A percentile compares a stretch with the other conserved stretches of the same genome.
Evolutionary conservation across 2,888 invertebrate genomes (phyloP).

Genomic region (Agrochola litura): DNA sequence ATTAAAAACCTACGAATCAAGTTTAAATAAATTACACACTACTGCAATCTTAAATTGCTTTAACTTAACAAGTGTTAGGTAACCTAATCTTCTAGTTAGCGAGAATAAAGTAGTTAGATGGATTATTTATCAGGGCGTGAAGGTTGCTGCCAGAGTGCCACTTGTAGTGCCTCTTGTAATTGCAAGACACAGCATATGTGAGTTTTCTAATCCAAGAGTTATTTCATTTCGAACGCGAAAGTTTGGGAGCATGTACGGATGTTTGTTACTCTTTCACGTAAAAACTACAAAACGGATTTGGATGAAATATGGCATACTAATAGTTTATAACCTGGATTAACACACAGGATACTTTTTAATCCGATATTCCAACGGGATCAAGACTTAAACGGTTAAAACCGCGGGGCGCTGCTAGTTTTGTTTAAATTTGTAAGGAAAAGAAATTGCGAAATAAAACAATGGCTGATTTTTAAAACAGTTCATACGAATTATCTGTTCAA

Average conservation of each 20-base stretch:
- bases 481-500: no score
- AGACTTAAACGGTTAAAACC: no score
- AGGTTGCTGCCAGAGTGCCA: conserved; percentile 46
- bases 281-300: no score
- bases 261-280: no score
- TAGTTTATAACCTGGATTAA: no score
- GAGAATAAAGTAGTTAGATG: conserved; percentile 50
- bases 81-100: conserved; percentile 57
- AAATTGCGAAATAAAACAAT: not conserved
- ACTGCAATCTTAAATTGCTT: conserved; percentile 28
- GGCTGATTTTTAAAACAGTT: no score
- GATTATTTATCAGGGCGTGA: conserved; percentile 69
- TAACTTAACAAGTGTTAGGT: conserved; percentile 42
- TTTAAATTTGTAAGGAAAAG: not conserved
- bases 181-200: conserved; percentile 27
- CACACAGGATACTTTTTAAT: no score
- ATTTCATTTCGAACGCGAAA: not conserved
- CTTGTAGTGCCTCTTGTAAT: conserved; percentile 20
- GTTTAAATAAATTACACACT: conserved; percentile 35
- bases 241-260: no score
- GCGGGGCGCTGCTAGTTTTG: not conserved
- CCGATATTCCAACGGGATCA: no score
- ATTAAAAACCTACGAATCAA: conserved; percentile 20
- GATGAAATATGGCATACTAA: no score
- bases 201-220: conserved; percentile 36